phyloP scores from a whole-genome alignment of 53 echinoderm and acorn worm species.

The Holothuria leucospilota region DNA sequence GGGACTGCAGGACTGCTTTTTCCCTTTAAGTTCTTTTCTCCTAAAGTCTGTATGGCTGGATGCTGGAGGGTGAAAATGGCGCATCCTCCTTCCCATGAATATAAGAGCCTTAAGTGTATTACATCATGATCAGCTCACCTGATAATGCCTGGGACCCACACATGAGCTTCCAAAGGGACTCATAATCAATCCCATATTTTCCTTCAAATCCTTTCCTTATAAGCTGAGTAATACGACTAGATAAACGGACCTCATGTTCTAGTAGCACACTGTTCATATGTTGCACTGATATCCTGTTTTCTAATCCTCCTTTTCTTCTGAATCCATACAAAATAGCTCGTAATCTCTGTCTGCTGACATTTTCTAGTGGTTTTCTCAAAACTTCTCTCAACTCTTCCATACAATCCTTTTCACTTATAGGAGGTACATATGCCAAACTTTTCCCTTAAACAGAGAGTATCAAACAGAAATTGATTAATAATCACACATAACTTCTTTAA shows the following conservation, averaged over 20 bases:
- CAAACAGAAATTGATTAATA: too few relatives aligned
- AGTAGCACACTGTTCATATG: slow-evolving; percentile 78
- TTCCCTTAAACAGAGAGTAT: background rate
- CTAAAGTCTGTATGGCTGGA: too few relatives aligned
- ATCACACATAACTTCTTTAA: too few relatives aligned
- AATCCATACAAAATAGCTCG: slow-evolving; percentile 90
- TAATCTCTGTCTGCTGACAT: slow-evolving; percentile 92
- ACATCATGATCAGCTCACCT: slow-evolving; percentile 52
- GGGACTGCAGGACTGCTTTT: too few relatives aligned
- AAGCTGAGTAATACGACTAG: slow-evolving; percentile 72
- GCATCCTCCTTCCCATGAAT: too few relatives aligned
- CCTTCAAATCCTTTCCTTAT: slow-evolving; percentile 80
- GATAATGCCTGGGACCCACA: slow-evolving; percentile 87
- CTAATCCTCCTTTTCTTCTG: slow-evolving; percentile 83
- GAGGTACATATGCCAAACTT: slow-evolving; percentile 44
- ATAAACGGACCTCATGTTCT: slow-evolving; percentile 80
- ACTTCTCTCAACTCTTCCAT: slow-evolving; percentile 88
- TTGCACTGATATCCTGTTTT: slow-evolving; percentile 74
- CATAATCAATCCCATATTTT: slow-evolving; percentile 85
- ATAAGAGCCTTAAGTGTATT: too few relatives aligned
- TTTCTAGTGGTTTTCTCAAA: slow-evolving; percentile 66
- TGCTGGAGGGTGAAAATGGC: too few relatives aligned
- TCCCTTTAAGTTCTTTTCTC: too few relatives aligned
- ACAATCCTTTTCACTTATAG: slow-evolving; percentile 54
- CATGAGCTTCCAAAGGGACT: slow-evolving; percentile 92